A percentile compares a stretch with the other conserved stretches of the same genome.
phyloP scores from a whole-genome alignment of 2,113 vertebrate genomes.

The Nesogale talazaci region DNA sequence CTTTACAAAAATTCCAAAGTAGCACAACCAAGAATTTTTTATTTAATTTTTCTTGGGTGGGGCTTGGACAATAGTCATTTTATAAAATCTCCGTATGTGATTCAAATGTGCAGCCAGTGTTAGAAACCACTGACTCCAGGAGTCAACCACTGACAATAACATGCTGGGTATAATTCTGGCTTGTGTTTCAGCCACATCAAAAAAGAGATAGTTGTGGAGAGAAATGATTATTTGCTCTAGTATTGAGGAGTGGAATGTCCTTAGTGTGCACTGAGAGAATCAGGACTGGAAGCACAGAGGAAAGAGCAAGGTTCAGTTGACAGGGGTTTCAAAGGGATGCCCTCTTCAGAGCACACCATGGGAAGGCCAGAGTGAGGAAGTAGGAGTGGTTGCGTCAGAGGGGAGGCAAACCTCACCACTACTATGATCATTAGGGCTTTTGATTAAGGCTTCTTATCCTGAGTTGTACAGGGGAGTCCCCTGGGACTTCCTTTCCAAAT shows the following conservation, averaged over 20 bases:
- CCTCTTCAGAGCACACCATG: accelerated
- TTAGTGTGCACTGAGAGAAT: background rate
- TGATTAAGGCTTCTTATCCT: background rate
- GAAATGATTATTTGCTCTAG: background rate
- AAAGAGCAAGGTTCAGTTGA: background rate
- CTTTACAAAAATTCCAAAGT: background rate
- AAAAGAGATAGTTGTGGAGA: background rate
- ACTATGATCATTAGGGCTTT: background rate
- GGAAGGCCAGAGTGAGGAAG: background rate
- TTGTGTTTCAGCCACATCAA: background rate
- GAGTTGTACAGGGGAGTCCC: background rate
- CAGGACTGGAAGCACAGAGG: background rate
- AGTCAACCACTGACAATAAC: background rate
- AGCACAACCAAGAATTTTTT: background rate
- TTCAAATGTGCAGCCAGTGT: background rate
- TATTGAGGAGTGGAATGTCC: background rate
- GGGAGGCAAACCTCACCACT: background rate
- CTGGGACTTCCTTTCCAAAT: background rate
- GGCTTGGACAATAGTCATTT: background rate
- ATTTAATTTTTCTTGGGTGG: constrained; percentile 1
- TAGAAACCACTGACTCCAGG: background rate
- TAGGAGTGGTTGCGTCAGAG: background rate
- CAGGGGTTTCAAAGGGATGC: background rate
- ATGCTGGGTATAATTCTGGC: background rate
- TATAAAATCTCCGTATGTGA: background rate